A percentile compares a stretch with the other conserved stretches of the same genome.
Conservation (phyloP, 2,888 invertebrate genomes). For the Vandiemenella viatica region DNA sequence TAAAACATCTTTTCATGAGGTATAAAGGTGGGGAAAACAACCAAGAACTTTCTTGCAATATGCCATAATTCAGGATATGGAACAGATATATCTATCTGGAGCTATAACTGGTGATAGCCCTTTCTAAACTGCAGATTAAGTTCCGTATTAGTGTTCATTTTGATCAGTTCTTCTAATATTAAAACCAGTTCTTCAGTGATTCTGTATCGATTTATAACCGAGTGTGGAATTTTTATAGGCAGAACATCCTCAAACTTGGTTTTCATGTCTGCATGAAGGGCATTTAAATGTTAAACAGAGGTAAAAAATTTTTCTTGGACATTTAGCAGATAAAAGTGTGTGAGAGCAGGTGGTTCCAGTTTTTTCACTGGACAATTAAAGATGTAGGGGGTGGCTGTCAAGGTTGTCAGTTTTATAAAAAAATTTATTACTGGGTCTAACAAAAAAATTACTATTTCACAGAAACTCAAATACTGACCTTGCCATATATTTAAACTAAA, state of each 20-base stretch:
- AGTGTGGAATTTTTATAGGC: conserved; percentile 19
- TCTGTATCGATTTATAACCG: conserved; percentile 15
- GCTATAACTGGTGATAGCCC: conserved; percentile 19
- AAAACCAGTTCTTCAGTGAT: background rate
- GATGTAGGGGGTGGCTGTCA: too few relatives aligned
- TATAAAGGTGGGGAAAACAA: too few relatives aligned
- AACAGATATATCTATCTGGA: conserved; percentile 17
- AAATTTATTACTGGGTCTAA: too few relatives aligned
- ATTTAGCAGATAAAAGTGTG: too few relatives aligned
- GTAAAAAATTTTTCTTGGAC: conserved; percentile 16
- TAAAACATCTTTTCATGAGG: too few relatives aligned
- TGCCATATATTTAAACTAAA: too few relatives aligned
- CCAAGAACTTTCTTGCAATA: conserved; percentile 17
- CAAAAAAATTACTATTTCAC: too few relatives aligned
- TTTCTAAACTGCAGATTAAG: conserved; percentile 17
- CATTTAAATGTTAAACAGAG: conserved; percentile 21
- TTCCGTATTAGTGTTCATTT: conserved; percentile 17
- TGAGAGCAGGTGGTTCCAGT: too few relatives aligned
- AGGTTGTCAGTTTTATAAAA: too few relatives aligned
- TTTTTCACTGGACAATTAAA: too few relatives aligned
- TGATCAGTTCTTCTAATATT: conserved; percentile 18
- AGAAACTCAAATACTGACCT: too few relatives aligned
- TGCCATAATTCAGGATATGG: conserved; percentile 18
- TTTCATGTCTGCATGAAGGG: conserved; percentile 19
- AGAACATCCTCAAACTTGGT: conserved; percentile 21